These are phyloP conservation scores for Andrena praecox DNA, from an alignment of 2,888 invertebrate genomes.

Conservation along the genomic window DNA sequence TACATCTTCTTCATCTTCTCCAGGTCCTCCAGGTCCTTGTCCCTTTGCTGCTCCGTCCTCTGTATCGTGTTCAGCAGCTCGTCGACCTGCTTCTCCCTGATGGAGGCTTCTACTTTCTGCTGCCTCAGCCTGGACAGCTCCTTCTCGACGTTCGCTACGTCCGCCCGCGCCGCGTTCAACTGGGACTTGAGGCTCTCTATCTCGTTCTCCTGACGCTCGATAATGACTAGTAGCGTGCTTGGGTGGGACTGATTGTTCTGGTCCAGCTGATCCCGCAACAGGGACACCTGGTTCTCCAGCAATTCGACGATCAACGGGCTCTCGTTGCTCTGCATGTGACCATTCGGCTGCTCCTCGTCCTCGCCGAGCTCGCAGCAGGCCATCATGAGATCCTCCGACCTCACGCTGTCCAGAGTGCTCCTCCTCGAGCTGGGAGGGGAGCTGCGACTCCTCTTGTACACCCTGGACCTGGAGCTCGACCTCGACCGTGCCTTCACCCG, in stretches of 20 bases:
- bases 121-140: conserved; percentile 91
- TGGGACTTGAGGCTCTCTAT: conserved; percentile 90
- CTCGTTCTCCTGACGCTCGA: conserved; percentile 89
- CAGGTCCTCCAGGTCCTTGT: conserved; percentile 89
- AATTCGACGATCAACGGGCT: conserved; percentile 81
- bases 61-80: conserved; percentile 91
- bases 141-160: conserved; percentile 89
- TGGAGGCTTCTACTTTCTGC: conserved; percentile 89
- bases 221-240: conserved; percentile 82
- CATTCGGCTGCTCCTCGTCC: conserved; percentile 86
- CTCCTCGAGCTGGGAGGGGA: conserved; percentile 88
- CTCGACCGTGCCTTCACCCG: conserved; percentile 89
- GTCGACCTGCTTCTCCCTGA: conserved; percentile 91
- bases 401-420: conserved; percentile 88
- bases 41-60: conserved; percentile 91
- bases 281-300: conserved; percentile 80
- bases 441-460: conserved; percentile 88
- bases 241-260: conserved; percentile 79
- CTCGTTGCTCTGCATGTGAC: conserved; percentile 74
- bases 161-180: conserved; percentile 88
- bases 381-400: conserved; percentile 87
- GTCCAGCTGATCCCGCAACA: conserved; percentile 78
- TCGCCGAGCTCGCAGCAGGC: conserved; percentile 86
- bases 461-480: conserved; percentile 85
- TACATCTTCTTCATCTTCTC: conserved; percentile 88